Evolutionary conservation across 2,888 invertebrate species (phyloP).

Genomic region (Eurois occulta): DNA sequence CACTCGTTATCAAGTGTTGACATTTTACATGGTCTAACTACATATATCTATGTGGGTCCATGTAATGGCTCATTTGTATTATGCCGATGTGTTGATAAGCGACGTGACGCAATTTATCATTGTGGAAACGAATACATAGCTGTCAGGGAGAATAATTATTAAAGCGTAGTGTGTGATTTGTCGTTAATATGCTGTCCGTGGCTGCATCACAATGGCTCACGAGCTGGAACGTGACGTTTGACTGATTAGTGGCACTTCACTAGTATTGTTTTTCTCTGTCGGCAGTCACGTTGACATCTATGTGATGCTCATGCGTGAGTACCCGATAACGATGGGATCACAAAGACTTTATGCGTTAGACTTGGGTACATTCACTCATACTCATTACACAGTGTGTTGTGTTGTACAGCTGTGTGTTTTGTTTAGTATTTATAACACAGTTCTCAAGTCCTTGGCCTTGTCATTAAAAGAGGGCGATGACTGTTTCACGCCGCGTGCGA

Average conservation of each 20-base stretch:
- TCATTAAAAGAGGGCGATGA: conserved; percentile 58
- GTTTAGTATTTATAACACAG: conserved; percentile 46
- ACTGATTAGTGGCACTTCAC: conserved; percentile 56
- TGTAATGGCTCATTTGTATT: conserved; percentile 62
- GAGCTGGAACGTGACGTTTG: conserved; percentile 48
- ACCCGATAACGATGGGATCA: conserved; percentile 30
- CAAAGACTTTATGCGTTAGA: conserved; percentile 49
- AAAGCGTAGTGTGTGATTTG: conserved; percentile 22
- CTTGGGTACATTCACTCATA: conserved; percentile 5
- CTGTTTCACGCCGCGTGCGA: conserved; percentile 57
- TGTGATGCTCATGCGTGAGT: conserved; percentile 46
- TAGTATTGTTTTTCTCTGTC: conserved; percentile 56
- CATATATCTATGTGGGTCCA: conserved; percentile 69
- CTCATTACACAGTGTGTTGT: conserved; percentile 43
- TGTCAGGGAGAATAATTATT: conserved; percentile 21
- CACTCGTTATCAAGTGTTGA: conserved; percentile 60
- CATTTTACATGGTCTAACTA: conserved; percentile 39
- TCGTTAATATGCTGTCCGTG: conserved; percentile 50
- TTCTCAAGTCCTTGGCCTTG: conserved; percentile 59
- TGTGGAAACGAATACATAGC: conserved; percentile 19
- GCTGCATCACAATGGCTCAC: conserved; percentile 52
- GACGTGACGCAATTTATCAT: conserved; percentile 55
- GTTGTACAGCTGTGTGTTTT: conserved; percentile 26
- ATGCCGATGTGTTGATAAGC: conserved; percentile 48
- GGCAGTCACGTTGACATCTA: conserved; percentile 51